These are phyloP conservation scores for Mantis religiosa DNA, from an alignment of 2,888 invertebrate species.

Conservation along the genomic window DNA sequence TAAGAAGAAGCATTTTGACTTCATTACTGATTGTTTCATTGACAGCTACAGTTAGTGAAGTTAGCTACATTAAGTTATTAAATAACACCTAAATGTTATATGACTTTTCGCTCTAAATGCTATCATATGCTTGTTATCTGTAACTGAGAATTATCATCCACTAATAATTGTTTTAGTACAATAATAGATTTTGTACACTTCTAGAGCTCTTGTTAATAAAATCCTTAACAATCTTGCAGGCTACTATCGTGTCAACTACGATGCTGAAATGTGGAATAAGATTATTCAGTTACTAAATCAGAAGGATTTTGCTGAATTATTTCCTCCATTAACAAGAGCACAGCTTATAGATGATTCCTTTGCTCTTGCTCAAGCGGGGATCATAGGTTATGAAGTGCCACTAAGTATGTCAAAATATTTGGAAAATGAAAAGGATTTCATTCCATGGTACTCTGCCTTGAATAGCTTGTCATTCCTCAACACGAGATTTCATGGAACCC, in stretches of 20 bases:
- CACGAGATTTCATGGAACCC: conserved; percentile 38
- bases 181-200: no score
- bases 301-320: conserved; percentile 32
- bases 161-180: no score
- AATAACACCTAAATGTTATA: no score
- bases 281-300: conserved; percentile 30
- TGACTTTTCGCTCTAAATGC: no score
- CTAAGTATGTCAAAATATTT: conserved; percentile 51
- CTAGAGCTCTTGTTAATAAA: background rate
- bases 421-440: conserved; percentile 46
- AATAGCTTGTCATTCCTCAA: conserved; percentile 46
- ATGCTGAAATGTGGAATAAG: conserved; percentile 52
- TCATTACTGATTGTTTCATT: no score
- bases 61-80: no score
- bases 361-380: conserved; percentile 44
- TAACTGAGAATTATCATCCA: no score
- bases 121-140: no score
- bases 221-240: conserved; percentile 36
- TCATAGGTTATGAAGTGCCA: conserved; percentile 44
- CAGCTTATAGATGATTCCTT: conserved; percentile 55
- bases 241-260: conserved; percentile 54
- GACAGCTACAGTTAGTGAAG: no score
- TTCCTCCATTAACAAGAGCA: conserved; percentile 50
- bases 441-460: conserved; percentile 51
- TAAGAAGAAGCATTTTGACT: no score